phyloP scores from a whole-genome alignment of 2,797 vertebrate species.

The Borostomias antarcticus region DNA sequence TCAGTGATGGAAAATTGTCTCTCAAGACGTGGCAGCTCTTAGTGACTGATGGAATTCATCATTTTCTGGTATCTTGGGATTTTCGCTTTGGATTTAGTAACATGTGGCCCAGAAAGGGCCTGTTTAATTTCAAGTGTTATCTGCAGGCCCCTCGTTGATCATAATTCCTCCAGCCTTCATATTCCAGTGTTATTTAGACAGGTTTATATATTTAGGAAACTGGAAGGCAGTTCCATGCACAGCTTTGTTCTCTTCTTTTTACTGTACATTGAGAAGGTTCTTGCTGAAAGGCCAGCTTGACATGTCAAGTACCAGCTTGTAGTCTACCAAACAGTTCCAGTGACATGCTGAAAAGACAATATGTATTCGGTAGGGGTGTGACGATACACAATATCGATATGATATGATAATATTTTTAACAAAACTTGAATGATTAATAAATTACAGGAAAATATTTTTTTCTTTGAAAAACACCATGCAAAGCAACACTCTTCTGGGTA shows the following conservation, averaged over 20 bases:
- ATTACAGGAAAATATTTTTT: no score
- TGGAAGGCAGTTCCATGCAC: conserved; percentile 20
- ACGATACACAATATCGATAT: no score
- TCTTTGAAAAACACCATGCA: no score
- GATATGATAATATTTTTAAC: no score
- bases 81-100: conserved; percentile 60
- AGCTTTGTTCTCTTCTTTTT: conserved; percentile 2
- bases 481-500: no score
- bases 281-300: conserved; percentile 16
- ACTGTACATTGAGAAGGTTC: conserved; percentile 18
- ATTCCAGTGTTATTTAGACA: conserved; percentile 14
- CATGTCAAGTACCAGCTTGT: conserved; percentile 26
- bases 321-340: conserved; percentile 19
- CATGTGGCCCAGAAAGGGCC: conserved; percentile 53
- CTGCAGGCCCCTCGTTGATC: conserved; percentile 55
- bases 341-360: conserved; percentile 24
- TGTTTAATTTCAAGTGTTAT: conserved; percentile 62
- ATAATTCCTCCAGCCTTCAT: conserved; percentile 46
- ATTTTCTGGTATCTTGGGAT: conserved; percentile 66
- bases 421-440: no score
- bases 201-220: conserved; percentile 47
- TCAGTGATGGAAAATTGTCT: conserved; percentile 77
- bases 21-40: conserved; percentile 63
- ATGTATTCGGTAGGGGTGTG: conserved; percentile 22
- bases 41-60: conserved; percentile 77